These are phyloP conservation scores for Plagodis pulveraria DNA, from an alignment of 2,888 invertebrate genomes.

Conservation along the genomic window DNA sequence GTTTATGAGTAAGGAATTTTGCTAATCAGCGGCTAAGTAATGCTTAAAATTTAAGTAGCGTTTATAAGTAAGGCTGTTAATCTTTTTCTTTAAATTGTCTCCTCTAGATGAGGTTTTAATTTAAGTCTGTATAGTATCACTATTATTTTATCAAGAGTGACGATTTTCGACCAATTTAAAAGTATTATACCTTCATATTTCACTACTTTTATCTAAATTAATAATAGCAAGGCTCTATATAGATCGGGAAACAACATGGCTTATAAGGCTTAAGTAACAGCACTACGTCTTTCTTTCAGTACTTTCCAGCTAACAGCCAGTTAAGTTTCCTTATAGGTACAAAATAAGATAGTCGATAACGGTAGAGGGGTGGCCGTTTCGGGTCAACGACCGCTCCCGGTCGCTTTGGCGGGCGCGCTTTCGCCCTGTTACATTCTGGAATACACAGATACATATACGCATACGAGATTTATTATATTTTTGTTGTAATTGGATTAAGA, in stretches of 20 bases:
- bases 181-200: too few relatives aligned
- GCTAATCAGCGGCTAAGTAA: too few relatives aligned
- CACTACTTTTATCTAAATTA: background rate
- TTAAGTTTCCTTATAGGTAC: conserved; percentile 73
- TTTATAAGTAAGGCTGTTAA: too few relatives aligned
- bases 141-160: too few relatives aligned
- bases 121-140: too few relatives aligned
- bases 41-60: too few relatives aligned
- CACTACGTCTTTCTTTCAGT: conserved; percentile 37
- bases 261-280: conserved; percentile 25
- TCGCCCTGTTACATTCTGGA: conserved; percentile 28
- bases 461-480: too few relatives aligned
- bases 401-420: conserved; percentile 48
- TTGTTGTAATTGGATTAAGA: too few relatives aligned
- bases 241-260: conserved; percentile 1
- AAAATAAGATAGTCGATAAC: conserved; percentile 61
- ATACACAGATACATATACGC: background rate
- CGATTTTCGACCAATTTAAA: too few relatives aligned
- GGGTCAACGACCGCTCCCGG: conserved; percentile 71
- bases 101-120: too few relatives aligned
- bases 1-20: too few relatives aligned
- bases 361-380: conserved; percentile 69
- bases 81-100: too few relatives aligned
- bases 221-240: background rate
- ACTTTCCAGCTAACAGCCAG: conserved; percentile 58